Evolutionary conservation across 2,888 invertebrate species (phyloP).

Genomic region (Patella ulyssiponensis): DNA sequence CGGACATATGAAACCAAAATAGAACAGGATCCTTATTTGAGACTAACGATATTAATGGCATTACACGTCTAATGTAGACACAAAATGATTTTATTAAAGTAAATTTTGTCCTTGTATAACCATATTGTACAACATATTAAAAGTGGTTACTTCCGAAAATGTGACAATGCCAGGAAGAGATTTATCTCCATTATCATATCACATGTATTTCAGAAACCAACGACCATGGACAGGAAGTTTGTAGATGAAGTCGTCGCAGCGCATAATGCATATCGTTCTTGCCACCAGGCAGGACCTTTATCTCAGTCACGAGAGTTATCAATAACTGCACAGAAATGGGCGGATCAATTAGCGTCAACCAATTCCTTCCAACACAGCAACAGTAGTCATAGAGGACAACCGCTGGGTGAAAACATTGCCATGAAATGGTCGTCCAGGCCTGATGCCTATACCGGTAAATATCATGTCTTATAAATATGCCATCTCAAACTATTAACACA

Average conservation of each 20-base stretch:
- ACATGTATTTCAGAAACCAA: conserved; percentile 32
- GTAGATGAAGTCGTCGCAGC: conserved; percentile 58
- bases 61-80: too few species aligned
- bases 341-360: conserved; percentile 86
- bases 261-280: conserved; percentile 63
- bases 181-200: not conserved
- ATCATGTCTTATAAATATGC: not conserved
- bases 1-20: too few species aligned
- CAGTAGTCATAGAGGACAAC: conserved; percentile 83
- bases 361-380: conserved; percentile 83
- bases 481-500: not conserved
- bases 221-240: conserved; percentile 51
- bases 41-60: too few species aligned
- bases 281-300: conserved; percentile 66
- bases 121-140: too few species aligned
- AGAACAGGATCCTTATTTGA: too few species aligned
- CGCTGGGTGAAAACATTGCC: conserved; percentile 66
- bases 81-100: too few species aligned
- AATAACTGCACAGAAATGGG: conserved; percentile 82
- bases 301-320: conserved; percentile 64
- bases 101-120: too few species aligned
- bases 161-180: too few species aligned
- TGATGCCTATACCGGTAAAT: conserved; percentile 58
- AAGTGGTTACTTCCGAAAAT: too few species aligned
- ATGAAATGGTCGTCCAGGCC: conserved; percentile 62